Base-by-base conservation (phyloP, 2,113 vertebrate genomes). In the Narcine bancroftii region DNA sequence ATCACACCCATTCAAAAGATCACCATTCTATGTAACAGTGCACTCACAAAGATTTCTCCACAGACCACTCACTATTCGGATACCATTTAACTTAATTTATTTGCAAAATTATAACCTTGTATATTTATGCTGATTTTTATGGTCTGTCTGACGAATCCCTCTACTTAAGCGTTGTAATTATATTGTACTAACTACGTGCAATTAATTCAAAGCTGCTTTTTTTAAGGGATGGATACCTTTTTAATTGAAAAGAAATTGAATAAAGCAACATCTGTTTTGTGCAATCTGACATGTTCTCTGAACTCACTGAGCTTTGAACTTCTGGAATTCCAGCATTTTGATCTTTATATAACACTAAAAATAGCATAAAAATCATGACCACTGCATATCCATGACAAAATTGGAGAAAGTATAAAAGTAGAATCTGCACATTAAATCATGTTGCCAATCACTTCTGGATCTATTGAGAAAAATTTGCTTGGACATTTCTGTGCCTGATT, bases 31-130 rank as follows among this genome's bases (percentile, higher is more conserved):
- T 33, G 29, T 56, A 11, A 9, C 33, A 17, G 15, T 87, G 17
- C 53, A 60, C 13, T 53, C 17, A 63, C 36, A 87, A 60, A 19
- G 53, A 87, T 87, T 87, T 4, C 81, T 60, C 81, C 60, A 60
- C 39, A 60, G 17, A 53, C 53, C 36, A n/a, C 81, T 87, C 36
- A n/a, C 81, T 87, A 53, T 87, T 87, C 53, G 53, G 53, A 56
- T 87, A 87, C 53, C 53, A 87, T 60, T 87, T 87, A 87, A 87
- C 81, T 87, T 53, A 87, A 87, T 87, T 87, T 36, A 87, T 87
- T 87, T 87, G 81, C 17, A 87, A 87, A 87, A 87, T 87, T 87
- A 87, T n/a, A 60, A 21, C 53, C 81, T 87, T 87, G 60, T 87
- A 87, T 50, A 87, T 53, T 87, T 87, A 36, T 17, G 56, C 56